A percentile compares a stretch with the other conserved stretches of the same genome.
phyloP scores from a whole-genome alignment of 1,140 invertebrate species.

The Drosophila repletoides region DNA sequence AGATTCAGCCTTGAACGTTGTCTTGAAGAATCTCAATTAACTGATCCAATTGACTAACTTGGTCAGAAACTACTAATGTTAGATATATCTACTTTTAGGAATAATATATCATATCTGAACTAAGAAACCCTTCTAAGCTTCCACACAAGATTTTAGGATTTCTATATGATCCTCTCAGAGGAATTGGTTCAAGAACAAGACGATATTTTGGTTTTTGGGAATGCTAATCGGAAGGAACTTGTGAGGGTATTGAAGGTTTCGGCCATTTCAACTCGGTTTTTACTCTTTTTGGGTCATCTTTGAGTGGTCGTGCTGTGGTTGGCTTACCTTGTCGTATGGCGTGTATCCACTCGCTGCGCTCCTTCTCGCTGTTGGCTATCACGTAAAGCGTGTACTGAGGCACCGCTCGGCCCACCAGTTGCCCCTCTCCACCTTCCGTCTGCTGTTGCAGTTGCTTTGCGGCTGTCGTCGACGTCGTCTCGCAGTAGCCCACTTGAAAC shows the following conservation, averaged over 20 bases:
- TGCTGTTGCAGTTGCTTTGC: conserved; percentile 34
- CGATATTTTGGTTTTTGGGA: too few species aligned
- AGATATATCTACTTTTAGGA: too few species aligned
- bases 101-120: too few species aligned
- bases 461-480: conserved; percentile 69
- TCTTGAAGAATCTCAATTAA: too few species aligned
- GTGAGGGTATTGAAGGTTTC: neutral
- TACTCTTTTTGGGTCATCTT: conserved; percentile 47
- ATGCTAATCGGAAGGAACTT: neutral
- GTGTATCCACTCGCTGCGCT: conserved; percentile 90
- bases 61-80: too few species aligned
- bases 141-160: too few species aligned
- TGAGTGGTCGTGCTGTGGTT: neutral
- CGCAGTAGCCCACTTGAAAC: conserved; percentile 90
- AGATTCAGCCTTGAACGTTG: too few species aligned
- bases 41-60: too few species aligned
- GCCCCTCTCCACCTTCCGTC: conserved; percentile 58
- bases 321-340: conserved; percentile 88
- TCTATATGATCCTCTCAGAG: too few species aligned
- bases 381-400: conserved; percentile 91
- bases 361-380: conserved; percentile 87
- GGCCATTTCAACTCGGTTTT: neutral
- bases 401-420: conserved; percentile 63
- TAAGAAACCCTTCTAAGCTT: too few species aligned
- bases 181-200: too few species aligned